Evolutionary conservation across 2,113 vertebrate species (phyloP), one percentile per base, ranked within the genome.

Genomic region (Sterna hirundo): DNA sequence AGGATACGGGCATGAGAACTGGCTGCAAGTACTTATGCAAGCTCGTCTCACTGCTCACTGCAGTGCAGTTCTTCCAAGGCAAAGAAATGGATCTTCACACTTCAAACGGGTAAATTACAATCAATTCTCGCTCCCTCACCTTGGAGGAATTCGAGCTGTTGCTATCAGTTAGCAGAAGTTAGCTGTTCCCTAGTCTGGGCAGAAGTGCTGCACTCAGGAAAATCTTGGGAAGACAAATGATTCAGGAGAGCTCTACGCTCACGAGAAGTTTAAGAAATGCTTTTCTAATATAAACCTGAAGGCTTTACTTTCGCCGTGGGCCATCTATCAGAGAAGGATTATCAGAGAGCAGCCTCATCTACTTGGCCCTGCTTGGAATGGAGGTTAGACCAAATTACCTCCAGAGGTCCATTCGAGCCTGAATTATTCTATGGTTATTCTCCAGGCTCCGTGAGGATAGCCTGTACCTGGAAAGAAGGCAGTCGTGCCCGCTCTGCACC

Each of bases 111-210:
- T 54, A 85, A 94, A 95, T 40, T 52, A 57, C 61, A 66, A 90
- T 58, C 61, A 93, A 15, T 79, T 87, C 71, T 89, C 44, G 22
- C 52, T 89, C 84, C 47, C 34, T 95, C 61, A 87, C 89, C 66
- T 76, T 64, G 91, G 62, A 97, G 69, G 66, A 82, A 95, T 90
- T 69, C 65, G 87, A 93, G 49, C 51, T 90, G 66, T 87, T 93
- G 64, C 80, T 86, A 58, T 90, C 83, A 70, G 46, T 44, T 71
- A 65, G 83, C 14, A 5, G 52, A 54, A 71, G 75, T 74, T 82
- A 86, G 42, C 64, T 78, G 42, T 70, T 95, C 38, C 64, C 93
- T 38, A 68, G 38, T 8, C 77, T 54, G 58, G 19, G 30, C 30
- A 96, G 57, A 91, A 96, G 10, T 87, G 86, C 91, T 94, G 76